Conservation (phyloP, 35 echinoderm and acorn worm species). For the Apostichopus californicus region DNA sequence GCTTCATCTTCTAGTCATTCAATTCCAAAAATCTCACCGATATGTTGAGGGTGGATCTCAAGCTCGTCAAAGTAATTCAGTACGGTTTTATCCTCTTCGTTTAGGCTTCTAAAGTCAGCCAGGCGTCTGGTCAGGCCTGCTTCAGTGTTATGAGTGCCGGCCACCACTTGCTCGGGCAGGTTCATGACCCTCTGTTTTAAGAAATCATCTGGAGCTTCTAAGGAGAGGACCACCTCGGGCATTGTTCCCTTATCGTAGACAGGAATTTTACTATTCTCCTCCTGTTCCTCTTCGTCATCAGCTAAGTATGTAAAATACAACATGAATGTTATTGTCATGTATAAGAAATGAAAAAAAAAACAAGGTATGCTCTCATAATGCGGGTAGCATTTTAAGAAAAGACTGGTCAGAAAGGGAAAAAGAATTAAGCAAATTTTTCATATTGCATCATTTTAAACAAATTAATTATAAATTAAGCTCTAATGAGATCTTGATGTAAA, state of each 20-base stretch:
- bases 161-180: conserved; percentile 81
- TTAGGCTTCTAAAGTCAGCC: conserved; percentile 78
- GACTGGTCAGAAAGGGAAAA: too few relatives aligned
- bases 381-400: too few relatives aligned
- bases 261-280: conserved; percentile 84
- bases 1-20: too few relatives aligned
- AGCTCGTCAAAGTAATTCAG: conserved; percentile 99
- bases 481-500: too few relatives aligned
- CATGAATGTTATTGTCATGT: too few relatives aligned
- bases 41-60: conserved; percentile 90
- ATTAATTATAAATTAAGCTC: too few relatives aligned
- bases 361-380: too few relatives aligned
- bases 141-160: conserved; percentile 98
- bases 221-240: conserved; percentile 86
- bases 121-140: conserved; percentile 81
- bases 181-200: conserved; percentile 96
- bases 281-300: conserved; percentile 98
- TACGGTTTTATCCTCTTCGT: conserved; percentile 96
- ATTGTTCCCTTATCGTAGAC: conserved; percentile 88
- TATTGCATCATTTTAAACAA: too few relatives aligned
- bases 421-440: too few relatives aligned
- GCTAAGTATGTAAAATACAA: conserved; percentile 40
- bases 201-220: conserved; percentile 89
- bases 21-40: conserved; percentile 63
- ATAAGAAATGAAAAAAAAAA: too few relatives aligned